A percentile compares a stretch with the other conserved stretches of the same genome.
Evolutionary conservation across 2,888 invertebrate species (phyloP).

Genomic region (Polyploca ridens): DNA sequence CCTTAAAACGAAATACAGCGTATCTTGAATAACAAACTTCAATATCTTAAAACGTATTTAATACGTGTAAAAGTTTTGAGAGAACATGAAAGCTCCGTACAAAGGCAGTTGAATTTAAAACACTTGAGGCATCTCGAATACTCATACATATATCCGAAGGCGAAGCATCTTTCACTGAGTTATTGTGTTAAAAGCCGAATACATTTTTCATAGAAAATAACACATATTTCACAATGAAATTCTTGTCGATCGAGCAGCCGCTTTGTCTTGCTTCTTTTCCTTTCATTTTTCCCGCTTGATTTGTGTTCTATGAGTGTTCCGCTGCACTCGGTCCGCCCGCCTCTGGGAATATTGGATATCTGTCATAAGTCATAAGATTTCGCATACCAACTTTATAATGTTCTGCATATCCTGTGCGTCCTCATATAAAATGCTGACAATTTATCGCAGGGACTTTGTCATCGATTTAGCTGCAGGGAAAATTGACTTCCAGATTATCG

Average conservation of each 20-base stretch:
- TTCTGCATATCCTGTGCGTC: constrained; percentile 49
- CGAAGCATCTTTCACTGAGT: constrained; percentile 45
- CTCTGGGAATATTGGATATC: constrained; percentile 73
- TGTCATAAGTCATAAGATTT: constrained; percentile 74
- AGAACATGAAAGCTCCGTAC: neutral
- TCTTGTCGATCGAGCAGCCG: constrained; percentile 70
- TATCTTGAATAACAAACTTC: neutral
- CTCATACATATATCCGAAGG: constrained; percentile 31
- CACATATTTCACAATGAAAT: constrained; percentile 74
- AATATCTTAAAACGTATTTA: constrained; percentile 1
- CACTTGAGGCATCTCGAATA: constrained; percentile 18
- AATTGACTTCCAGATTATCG: constrained; percentile 33
- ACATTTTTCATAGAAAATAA: constrained; percentile 72
- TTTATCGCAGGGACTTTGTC: constrained; percentile 35
- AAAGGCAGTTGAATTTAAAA: constrained; percentile 25
- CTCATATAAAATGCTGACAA: constrained; percentile 43
- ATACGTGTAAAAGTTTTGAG: neutral
- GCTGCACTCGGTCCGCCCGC: constrained; percentile 60
- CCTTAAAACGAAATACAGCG: neutral
- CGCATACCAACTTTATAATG: constrained; percentile 65
- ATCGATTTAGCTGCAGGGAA: constrained; percentile 24
- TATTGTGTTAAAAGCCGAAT: constrained; percentile 65
- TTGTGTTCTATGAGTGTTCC: constrained; percentile 74
- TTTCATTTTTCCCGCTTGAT: constrained; percentile 67
- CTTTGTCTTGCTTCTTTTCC: constrained; percentile 69